Evolutionary conservation across 2,797 vertebrate genomes (phyloP).

Genomic region (Rhabdophis nuchalis): DNA sequence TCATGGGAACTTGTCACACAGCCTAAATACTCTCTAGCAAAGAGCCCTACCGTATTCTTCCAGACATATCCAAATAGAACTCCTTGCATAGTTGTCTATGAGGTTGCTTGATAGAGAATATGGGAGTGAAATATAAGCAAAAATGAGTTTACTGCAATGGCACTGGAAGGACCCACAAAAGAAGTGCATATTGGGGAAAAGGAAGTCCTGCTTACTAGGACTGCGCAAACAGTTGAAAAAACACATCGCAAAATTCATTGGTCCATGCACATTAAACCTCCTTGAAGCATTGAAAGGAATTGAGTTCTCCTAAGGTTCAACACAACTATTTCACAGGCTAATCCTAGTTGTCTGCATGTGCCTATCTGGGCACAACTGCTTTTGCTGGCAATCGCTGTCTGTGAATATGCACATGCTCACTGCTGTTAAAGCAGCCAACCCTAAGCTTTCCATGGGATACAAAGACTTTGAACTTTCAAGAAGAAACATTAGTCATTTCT

Average conservation of each 20-base stretch:
- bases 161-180: background rate
- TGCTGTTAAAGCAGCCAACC: background rate
- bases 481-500: background rate
- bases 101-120: background rate
- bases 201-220: background rate
- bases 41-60: background rate
- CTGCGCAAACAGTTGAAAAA: background rate
- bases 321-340: background rate
- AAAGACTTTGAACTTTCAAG: background rate
- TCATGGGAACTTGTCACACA: background rate
- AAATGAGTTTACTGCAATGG: background rate
- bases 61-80: background rate
- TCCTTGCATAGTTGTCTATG: background rate
- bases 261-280: background rate
- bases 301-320: background rate
- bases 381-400: background rate
- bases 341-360: background rate
- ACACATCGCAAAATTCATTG: background rate
- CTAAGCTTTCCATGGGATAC: background rate
- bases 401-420: background rate
- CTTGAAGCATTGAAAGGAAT: background rate
- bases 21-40: background rate
- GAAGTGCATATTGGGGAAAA: background rate
- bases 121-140: background rate
- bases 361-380: background rate